Percentiles rank a stretch among this genome's conserved stretches.
These are phyloP conservation scores for Garra rufa DNA, from an alignment of 2,113 vertebrate genomes.

Conservation along the genomic window DNA sequence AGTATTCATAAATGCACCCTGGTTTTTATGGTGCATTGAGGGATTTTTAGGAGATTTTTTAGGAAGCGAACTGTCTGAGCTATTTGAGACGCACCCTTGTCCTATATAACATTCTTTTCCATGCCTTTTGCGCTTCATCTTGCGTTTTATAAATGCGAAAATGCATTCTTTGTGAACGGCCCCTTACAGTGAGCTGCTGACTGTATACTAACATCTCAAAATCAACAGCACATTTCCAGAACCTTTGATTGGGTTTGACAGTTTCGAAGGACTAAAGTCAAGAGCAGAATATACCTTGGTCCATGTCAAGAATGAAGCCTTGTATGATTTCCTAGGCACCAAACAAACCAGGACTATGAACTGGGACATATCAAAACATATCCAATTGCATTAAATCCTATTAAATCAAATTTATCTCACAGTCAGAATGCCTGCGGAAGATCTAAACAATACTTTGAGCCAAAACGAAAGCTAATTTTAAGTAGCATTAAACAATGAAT, in stretches of 20 bases:
- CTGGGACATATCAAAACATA: neutral
- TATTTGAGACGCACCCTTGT: neutral
- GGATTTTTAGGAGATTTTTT: neutral
- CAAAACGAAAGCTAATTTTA: constrained; percentile 23
- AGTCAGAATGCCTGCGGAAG: constrained; percentile 26
- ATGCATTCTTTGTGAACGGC: constrained; percentile 1
- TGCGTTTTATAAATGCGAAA: neutral
- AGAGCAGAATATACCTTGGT: constrained; percentile 25
- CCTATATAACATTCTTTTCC: no score
- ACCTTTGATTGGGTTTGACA: neutral
- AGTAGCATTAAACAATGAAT: neutral
- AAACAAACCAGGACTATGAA: neutral
- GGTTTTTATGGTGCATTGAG: neutral
- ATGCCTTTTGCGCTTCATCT: neutral
- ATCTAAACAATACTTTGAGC: constrained; percentile 7
- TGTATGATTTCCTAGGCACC: constrained; percentile 15
- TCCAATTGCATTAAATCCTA: constrained; percentile 3
- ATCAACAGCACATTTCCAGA: constrained; percentile 42
- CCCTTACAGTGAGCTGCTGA: constrained; percentile 30
- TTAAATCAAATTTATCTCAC: neutral
- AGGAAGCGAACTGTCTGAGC: neutral
- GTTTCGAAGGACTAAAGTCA: neutral
- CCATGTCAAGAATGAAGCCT: constrained; percentile 27
- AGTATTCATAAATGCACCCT: neutral
- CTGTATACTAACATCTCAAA: constrained; percentile 36